Evolutionary conservation across 2,888 invertebrate genomes (phyloP), one percentile per base, ranked within the genome.

Genomic region (Caenorhabditis afra): DNA sequence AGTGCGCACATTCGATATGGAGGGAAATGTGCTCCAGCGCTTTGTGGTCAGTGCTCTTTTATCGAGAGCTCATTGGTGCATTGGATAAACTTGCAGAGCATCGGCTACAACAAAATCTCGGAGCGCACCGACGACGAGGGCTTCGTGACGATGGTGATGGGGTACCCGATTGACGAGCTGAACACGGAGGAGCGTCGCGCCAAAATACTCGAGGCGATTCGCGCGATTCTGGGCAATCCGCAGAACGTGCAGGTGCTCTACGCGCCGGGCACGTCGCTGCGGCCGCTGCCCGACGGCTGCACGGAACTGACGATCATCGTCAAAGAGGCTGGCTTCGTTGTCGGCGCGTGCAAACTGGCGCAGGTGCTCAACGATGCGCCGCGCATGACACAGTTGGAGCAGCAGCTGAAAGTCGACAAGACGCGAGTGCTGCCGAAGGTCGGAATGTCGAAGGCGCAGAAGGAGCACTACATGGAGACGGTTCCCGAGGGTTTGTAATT

Each of bases 111-210:
- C 84, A 93, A 94, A 20, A 93, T 97, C 83, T 95, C 96, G 0
- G 94, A 94, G 3, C 93, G 94, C 58, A 95, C 95, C 79, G 96
- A 96, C 90, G 95, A 95, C 88, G 95, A 97, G 87, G 98, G 98
- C 0, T 92, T 95, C 50, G 95, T 98, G 0, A 94, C 94, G 3
- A 90, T 99, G 82, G 93, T 94, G 67, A 94, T 98, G 87, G 94
- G 94, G 88, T 95, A 95, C 90, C 93, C 95, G 16, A 50, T 70
- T 14, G 50, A 20, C 57, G 71, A 64, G 5, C 12, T 79, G 12
- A 57, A 62, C 58, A 67, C 67, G 5, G 79, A 79, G 1, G 79
- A 79, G 7, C 64, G 59, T 10, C 52, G 53, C 0, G 37, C 55
- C 0, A 73, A 73, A 22, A 62, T 79, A 16, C 64, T 79, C 8